Conservation (phyloP, 2,797 vertebrate genomes). For the Pelodytes ibericus region DNA sequence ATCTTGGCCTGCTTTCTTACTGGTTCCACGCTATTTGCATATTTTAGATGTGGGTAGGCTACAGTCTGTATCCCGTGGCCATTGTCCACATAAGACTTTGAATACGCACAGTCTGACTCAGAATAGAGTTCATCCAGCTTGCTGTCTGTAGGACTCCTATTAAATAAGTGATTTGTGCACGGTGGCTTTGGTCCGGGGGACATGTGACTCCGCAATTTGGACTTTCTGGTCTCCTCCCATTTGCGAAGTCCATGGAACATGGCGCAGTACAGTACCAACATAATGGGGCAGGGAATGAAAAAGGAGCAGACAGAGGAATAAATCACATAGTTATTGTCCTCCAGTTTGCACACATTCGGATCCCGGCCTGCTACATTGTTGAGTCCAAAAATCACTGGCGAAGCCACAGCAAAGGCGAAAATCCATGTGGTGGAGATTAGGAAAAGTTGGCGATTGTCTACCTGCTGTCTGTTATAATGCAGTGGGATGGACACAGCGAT, state of each 20-base stretch:
- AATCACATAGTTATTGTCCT: slow-evolving; percentile 86
- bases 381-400: slow-evolving; percentile 90
- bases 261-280: slow-evolving; percentile 91
- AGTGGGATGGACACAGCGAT: slow-evolving; percentile 88
- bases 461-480: slow-evolving; percentile 87
- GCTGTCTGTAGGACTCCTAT: slow-evolving; percentile 67
- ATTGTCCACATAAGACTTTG: slow-evolving; percentile 64
- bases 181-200: slow-evolving; percentile 69
- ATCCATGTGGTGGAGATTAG: slow-evolving; percentile 91
- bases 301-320: slow-evolving; percentile 96
- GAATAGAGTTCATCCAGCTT: slow-evolving; percentile 65
- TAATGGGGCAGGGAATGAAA: slow-evolving; percentile 93
- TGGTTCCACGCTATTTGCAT: slow-evolving; percentile 60
- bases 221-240: slow-evolving; percentile 86
- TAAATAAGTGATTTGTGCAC: slow-evolving; percentile 71
- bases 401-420: slow-evolving; percentile 89
- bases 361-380: slow-evolving; percentile 83
- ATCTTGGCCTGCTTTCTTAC: slow-evolving; percentile 81
- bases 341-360: slow-evolving; percentile 85
- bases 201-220: slow-evolving; percentile 81
- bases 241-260: slow-evolving; percentile 87
- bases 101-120: slow-evolving; percentile 53
- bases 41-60: slow-evolving; percentile 71
- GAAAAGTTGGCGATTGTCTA: slow-evolving; percentile 83
- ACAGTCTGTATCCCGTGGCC: slow-evolving; percentile 66